Evolutionary conservation across 2,797 vertebrate species (phyloP).

Genomic region (Phoeniculus purpureus): DNA sequence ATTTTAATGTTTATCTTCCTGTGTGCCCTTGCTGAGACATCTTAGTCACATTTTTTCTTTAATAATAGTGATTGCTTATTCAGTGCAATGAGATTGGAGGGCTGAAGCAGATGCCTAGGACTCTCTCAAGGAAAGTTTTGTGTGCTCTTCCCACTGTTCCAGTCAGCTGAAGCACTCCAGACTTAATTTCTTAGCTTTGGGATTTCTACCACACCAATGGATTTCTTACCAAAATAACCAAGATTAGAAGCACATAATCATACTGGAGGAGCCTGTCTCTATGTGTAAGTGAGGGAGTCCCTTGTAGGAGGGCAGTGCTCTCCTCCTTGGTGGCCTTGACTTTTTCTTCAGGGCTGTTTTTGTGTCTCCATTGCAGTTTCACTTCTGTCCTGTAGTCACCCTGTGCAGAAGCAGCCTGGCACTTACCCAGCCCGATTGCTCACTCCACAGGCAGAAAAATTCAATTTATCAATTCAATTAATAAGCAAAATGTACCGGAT

Average conservation of each 20-base stretch:
- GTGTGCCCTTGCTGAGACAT: neutral
- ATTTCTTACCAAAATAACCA: neutral
- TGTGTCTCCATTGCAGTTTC: neutral
- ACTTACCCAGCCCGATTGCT: neutral
- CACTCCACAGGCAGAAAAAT: neutral
- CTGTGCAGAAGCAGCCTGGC: neutral
- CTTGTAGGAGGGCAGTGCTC: neutral
- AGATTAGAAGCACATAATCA: neutral
- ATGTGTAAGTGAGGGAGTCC: neutral
- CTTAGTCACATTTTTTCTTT: neutral
- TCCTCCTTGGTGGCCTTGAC: neutral
- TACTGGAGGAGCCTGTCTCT: neutral
- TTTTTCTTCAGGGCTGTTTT: neutral
- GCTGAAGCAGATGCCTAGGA: neutral
- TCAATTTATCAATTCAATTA: neutral
- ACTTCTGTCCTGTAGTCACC: neutral
- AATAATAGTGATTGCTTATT: neutral
- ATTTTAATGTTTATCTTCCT: neutral
- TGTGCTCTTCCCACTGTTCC: neutral
- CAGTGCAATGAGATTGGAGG: neutral
- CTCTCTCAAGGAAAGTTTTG: accelerated
- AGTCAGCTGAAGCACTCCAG: neutral
- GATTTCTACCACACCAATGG: neutral
- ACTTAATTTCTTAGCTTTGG: neutral
- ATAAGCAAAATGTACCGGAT: neutral